Conservation (phyloP, 2,797 vertebrate species). For the Linurgus olivaceus region DNA sequence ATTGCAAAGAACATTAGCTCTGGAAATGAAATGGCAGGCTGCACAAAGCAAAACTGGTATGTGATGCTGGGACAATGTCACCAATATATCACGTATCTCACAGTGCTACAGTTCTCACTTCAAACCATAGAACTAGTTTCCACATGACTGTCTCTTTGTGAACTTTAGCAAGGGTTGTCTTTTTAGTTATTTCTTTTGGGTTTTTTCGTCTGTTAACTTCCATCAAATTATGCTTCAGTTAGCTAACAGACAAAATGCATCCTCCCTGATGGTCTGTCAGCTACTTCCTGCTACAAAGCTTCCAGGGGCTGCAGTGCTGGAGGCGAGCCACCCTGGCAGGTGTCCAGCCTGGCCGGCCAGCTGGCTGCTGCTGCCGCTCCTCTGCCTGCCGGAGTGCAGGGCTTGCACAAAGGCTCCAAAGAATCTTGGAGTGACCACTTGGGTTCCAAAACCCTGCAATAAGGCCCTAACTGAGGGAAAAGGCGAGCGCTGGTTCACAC, state of each 20-base stretch:
- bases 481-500: not conserved
- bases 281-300: conserved; percentile 13
- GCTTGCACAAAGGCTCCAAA: conserved; percentile 44
- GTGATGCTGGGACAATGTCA: not conserved
- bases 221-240: not conserved
- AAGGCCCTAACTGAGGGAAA: not conserved
- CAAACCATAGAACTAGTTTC: not conserved
- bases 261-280: conserved; percentile 26
- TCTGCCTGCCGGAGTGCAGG: accelerated
- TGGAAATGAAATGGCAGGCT: not conserved
- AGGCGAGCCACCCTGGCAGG: conserved; percentile 40
- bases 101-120: not conserved
- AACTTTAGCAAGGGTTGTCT: not conserved
- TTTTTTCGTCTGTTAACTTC: not conserved
- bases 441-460: not conserved
- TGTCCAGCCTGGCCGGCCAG: not conserved
- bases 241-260: not conserved
- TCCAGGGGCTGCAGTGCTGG: not conserved
- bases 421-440: not conserved
- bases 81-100: accelerated
- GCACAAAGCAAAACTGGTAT: not conserved
- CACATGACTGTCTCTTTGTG: not conserved
- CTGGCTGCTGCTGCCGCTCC: not conserved
- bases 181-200: not conserved
- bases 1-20: not conserved